A percentile compares a stretch with the other conserved stretches of the same genome.
These are phyloP conservation scores for Nymphicus hollandicus DNA, from an alignment of 2,113 vertebrate species.

Conservation along the genomic window DNA sequence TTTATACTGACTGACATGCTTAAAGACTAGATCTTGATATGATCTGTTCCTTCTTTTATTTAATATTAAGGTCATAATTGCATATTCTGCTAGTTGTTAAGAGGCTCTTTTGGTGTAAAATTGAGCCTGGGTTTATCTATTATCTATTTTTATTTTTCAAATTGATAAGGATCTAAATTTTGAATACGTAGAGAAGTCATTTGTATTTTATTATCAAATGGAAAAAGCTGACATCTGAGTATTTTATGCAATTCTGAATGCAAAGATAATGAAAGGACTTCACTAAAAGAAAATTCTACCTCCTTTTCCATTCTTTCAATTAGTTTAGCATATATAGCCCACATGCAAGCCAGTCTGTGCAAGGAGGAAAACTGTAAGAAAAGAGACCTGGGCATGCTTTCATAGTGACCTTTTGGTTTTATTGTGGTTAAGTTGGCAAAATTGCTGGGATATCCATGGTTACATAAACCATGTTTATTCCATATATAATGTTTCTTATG, in stretches of 20 bases:
- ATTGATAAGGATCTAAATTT: not conserved
- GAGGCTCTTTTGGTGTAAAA: not conserved
- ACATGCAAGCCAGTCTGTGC: not conserved
- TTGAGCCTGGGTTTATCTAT: not conserved
- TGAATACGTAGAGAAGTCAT: not conserved
- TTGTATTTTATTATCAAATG: not conserved
- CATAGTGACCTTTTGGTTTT: not conserved
- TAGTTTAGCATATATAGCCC: not conserved
- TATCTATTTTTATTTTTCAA: not conserved
- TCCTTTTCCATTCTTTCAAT: not conserved
- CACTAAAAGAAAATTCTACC: not conserved
- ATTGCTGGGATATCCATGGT: not conserved
- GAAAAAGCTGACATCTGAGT: not conserved
- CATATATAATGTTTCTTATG: not conserved
- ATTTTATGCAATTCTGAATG: not conserved
- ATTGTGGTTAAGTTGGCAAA: not conserved
- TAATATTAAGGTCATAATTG: not conserved
- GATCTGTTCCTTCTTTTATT: not conserved
- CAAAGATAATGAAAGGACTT: not conserved
- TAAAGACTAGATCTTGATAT: not conserved
- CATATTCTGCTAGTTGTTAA: not conserved
- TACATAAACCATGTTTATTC: not conserved
- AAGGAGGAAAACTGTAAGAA: not conserved
- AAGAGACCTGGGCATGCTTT: accelerated
- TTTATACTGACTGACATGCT: not conserved